These are phyloP conservation scores for Poeciliopsis presidionis DNA, from an alignment of 2,797 vertebrate species.

Conservation along the genomic window DNA sequence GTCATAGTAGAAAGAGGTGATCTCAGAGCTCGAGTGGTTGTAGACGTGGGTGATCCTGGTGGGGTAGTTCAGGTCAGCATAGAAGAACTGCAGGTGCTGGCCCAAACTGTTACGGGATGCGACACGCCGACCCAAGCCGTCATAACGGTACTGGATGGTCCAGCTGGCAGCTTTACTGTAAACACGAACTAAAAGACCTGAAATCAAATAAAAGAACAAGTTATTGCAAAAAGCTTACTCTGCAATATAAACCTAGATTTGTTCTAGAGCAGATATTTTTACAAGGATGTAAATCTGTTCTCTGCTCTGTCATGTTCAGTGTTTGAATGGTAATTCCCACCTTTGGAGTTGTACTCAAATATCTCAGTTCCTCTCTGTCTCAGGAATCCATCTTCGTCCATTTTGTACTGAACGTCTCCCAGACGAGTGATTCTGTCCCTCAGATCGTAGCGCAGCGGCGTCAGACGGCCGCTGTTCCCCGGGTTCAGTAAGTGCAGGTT, in stretches of 20 bases:
- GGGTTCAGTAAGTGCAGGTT: conserved; percentile 97
- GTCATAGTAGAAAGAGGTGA: conserved; percentile 97
- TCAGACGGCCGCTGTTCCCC: conserved; percentile 92
- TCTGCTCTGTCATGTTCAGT: neutral
- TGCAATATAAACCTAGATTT: neutral
- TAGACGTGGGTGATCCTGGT: conserved; percentile 98
- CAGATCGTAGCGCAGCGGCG: conserved; percentile 93
- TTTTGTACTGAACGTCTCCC: conserved; percentile 92
- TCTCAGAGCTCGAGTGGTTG: conserved; percentile 98
- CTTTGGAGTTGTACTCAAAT: conserved; percentile 98
- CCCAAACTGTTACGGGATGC: conserved; percentile 93
- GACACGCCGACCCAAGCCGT: conserved; percentile 93
- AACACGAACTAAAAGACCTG: conserved; percentile 91
- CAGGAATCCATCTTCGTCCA: conserved; percentile 97
- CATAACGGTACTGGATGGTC: conserved; percentile 97
- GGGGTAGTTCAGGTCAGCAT: conserved; percentile 95
- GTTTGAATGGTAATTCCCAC: conserved; percentile 21
- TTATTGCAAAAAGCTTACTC: neutral
- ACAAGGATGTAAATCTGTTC: neutral
- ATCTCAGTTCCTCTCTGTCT: conserved; percentile 95
- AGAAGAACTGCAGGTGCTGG: conserved; percentile 98
- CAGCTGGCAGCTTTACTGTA: conserved; percentile 97
- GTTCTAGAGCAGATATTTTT: neutral
- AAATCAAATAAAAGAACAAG: neutral
- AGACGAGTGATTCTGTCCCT: conserved; percentile 95